These are phyloP conservation scores for Pimpla rufipes DNA, from an alignment of 2,888 invertebrate genomes.

Conservation along the genomic window DNA sequence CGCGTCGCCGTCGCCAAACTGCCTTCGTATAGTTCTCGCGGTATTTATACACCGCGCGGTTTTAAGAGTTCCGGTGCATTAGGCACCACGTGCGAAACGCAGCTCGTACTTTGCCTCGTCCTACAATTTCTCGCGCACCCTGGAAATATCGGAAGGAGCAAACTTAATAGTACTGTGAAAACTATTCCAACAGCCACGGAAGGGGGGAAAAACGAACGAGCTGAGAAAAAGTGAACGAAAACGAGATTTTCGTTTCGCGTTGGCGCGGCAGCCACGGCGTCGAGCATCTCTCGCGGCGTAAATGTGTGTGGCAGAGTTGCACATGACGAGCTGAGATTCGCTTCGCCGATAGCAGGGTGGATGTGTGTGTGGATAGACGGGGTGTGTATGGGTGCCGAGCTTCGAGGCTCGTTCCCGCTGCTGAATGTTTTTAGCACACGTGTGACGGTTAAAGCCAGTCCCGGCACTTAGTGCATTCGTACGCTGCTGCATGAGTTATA, in stretches of 20 bases:
- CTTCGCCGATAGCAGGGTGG: neutral
- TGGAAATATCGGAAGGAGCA: conserved; percentile 13
- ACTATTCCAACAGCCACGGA: conserved; percentile 1
- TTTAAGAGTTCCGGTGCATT: conserved; percentile 2
- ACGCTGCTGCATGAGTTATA: neutral
- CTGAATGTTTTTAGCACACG: conserved; percentile 1
- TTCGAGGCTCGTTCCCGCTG: neutral
- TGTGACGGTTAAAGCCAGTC: conserved; percentile 16
- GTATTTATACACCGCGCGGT: neutral
- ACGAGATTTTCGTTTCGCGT: conserved; percentile 4
- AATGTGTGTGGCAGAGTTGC: neutral
- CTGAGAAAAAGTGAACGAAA: neutral
- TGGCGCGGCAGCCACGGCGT: neutral
- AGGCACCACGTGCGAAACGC: neutral
- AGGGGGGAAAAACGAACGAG: neutral
- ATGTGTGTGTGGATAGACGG: too few species aligned
- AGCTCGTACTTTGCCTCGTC: neutral
- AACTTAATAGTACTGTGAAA: conserved; percentile 22
- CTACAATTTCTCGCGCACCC: neutral
- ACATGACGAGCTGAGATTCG: neutral
- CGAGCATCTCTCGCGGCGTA: conserved; percentile 16
- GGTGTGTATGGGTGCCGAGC: neutral
- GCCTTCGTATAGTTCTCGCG: neutral
- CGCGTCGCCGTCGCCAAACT: neutral
- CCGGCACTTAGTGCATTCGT: neutral